Evolutionary conservation across 1,140 invertebrate species (phyloP), one percentile per base, ranked within the genome.

Genomic region (Scaptomyza hsui): DNA sequence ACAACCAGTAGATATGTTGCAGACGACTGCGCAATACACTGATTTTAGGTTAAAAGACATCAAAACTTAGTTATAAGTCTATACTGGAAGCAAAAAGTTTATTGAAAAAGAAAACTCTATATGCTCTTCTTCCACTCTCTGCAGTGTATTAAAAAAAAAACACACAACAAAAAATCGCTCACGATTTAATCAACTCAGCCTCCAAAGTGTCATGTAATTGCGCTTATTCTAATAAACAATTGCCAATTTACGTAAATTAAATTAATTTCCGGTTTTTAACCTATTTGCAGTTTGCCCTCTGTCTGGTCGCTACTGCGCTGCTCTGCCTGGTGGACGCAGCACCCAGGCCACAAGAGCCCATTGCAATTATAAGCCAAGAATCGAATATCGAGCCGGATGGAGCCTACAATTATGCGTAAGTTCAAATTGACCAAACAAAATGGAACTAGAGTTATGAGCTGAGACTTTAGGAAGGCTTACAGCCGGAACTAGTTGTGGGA

Each of bases 301-400:
- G 91, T 53, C 64, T 91, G 21, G 57, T 89, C 59, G 88, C 75
- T 37, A 29, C 76, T n/a, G 76, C 82, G n/a, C 44, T 86, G 68
- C 62, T 85, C 41, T 74, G 81, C 69, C 55, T 78, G 49, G 75
- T 92, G 21, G 92, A 92, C 18, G 92, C 90, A 13, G 78, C 90
- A 26, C 92, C 93, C 35, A 93, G 93, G 35, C 92, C 93, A 29
- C 93, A 93, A 89, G 93, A 93, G 48, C 93, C 93, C 1, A 93
- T 94, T 73, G 93, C 93, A 47, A 95, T 95, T 60, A 91, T 95
- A 13, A 94, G 93, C 70, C 94, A 95, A 81, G 93, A 94, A 52
- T 94, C 94, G 52, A 94, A 94, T 69, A 93, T 94, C 51, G 93
- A 94, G 74, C 92, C 93, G 4, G 94, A 95, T 90, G 94, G 94